A percentile compares a stretch with the other conserved stretches of the same genome.
Evolutionary conservation across 2,888 invertebrate species (phyloP).

Genomic region (Troides helena): DNA sequence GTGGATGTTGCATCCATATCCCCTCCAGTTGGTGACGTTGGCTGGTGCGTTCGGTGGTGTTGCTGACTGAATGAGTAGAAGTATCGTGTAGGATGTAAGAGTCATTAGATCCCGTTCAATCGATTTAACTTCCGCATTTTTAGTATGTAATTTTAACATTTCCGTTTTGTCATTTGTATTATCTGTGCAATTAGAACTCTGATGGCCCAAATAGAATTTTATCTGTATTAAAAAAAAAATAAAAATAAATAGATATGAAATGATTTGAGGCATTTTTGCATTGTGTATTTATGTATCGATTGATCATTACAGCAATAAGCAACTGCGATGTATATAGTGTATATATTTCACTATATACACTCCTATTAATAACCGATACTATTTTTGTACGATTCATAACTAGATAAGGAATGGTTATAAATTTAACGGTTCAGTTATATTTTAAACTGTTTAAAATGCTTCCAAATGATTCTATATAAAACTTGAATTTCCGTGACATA

Average conservation of each 20-base stretch:
- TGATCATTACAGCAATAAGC: slow-evolving; percentile 7
- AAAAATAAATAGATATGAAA: slow-evolving; percentile 12
- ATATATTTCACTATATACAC: too few relatives aligned
- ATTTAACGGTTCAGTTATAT: slow-evolving; percentile 6
- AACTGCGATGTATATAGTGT: background rate
- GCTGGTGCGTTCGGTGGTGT: slow-evolving; percentile 19
- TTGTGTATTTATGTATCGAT: too few relatives aligned
- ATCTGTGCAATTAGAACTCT: slow-evolving; percentile 22
- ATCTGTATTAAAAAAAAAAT: slow-evolving; percentile 9
- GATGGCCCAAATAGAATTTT: slow-evolving; percentile 13
- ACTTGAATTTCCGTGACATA: too few relatives aligned
- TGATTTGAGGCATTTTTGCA: slow-evolving; percentile 23
- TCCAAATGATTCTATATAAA: background rate
- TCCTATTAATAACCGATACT: slow-evolving; percentile 17
- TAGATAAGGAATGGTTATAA: slow-evolving; percentile 17
- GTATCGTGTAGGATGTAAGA: slow-evolving; percentile 45
- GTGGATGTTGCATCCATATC: background rate
- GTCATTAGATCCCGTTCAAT: slow-evolving; percentile 38
- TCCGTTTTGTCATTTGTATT: background rate
- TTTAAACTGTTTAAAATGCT: slow-evolving; percentile 1
- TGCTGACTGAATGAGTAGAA: slow-evolving; percentile 47
- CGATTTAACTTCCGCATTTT: slow-evolving; percentile 40
- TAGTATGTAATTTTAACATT: slow-evolving; percentile 32
- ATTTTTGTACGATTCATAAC: slow-evolving; percentile 31
- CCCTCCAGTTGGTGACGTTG: background rate